phyloP scores from a whole-genome alignment of 2,113 vertebrate genomes.

The Scortum barcoo region DNA sequence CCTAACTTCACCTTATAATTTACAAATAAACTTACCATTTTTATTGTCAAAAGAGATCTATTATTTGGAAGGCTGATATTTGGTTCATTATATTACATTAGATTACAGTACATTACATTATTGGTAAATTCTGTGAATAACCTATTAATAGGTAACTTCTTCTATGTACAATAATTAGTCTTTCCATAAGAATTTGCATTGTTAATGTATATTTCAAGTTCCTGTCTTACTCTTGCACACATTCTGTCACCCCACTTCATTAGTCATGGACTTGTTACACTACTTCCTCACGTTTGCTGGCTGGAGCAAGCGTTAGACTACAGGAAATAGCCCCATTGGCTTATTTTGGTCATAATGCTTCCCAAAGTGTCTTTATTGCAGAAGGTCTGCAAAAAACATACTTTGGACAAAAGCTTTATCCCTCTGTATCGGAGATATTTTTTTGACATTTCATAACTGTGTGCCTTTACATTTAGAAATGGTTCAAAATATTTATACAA shows the following conservation, averaged over 20 bases:
- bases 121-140: background rate
- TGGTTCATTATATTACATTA: no score
- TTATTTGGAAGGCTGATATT: no score
- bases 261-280: conserved; percentile 81
- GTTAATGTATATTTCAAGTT: conserved; percentile 19
- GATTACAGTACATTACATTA: no score
- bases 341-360: conserved; percentile 42
- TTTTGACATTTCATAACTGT: conserved; percentile 27
- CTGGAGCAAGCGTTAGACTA: conserved; percentile 86
- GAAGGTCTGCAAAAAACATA: conserved; percentile 50
- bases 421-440: conserved; percentile 41
- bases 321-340: conserved; percentile 78
- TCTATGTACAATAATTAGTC: background rate
- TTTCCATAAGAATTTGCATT: conserved; percentile 25
- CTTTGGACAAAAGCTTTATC: conserved; percentile 45
- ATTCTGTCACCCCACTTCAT: conserved; percentile 69
- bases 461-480: conserved; percentile 6
- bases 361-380: conserved; percentile 53
- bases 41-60: background rate
- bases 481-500: background rate
- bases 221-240: conserved; percentile 54
- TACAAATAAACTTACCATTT: conserved; percentile 31
- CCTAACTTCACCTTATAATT: background rate
- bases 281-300: conserved; percentile 82
- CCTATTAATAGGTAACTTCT: background rate